phyloP scores from a whole-genome alignment of 2,888 invertebrate genomes.

The Leptogaster cylindrica region DNA sequence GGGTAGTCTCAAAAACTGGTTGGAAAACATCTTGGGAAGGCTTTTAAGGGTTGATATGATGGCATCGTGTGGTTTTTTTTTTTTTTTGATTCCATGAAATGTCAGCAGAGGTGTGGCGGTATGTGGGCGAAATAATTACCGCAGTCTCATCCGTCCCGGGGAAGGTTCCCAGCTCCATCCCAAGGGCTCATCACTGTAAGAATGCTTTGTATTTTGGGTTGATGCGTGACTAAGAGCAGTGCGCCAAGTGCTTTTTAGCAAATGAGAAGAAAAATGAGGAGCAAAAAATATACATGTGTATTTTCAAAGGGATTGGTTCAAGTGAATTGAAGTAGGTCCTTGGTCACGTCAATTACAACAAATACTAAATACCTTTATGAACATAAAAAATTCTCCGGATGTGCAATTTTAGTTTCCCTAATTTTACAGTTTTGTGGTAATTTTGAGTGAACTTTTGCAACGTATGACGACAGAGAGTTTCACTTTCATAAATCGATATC shows the following conservation, averaged over 20 bases:
- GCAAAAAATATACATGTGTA: no score
- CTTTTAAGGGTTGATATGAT: no score
- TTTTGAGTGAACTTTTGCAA: no score
- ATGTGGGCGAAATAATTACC: no score
- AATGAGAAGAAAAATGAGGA: slow-evolving; percentile 11
- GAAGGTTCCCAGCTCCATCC: neutral
- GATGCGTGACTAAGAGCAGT: slow-evolving; percentile 36
- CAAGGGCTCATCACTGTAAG: neutral
- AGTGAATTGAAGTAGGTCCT: neutral
- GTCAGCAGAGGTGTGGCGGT: no score
- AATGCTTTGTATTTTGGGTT: slow-evolving; percentile 3
- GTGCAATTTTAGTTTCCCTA: no score
- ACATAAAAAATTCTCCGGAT: neutral
- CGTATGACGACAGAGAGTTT: neutral
- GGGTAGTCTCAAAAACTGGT: no score
- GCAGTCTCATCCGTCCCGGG: no score
- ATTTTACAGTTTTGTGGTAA: neutral
- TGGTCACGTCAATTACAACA: neutral
- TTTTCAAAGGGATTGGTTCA: slow-evolving; percentile 2
- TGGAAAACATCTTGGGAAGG: no score
- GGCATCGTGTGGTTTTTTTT: no score
- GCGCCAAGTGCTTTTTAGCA: slow-evolving; percentile 14
- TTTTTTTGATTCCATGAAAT: no score
- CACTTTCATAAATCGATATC: neutral
- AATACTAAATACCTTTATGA: no score